Conservation (phyloP, 2,888 invertebrate species). For the Ormyrus thymus region DNA sequence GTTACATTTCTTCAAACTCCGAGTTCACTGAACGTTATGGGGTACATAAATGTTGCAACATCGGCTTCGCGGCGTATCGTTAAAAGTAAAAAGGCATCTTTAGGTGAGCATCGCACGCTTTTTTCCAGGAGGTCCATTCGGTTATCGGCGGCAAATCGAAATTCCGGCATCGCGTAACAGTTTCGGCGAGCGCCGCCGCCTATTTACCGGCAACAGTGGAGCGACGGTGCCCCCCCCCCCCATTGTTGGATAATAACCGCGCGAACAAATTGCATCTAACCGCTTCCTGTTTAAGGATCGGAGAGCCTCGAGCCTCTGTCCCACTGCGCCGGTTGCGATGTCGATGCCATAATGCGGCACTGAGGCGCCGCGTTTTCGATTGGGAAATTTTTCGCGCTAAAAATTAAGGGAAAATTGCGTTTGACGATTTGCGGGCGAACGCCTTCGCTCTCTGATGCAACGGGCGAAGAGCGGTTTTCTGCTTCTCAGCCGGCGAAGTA, state of each 20-base stretch:
- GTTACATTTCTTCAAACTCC: too few relatives aligned
- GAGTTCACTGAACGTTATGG: too few relatives aligned
- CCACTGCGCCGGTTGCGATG: slow-evolving; percentile 26
- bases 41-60: too few relatives aligned
- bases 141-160: slow-evolving; percentile 34
- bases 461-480: too few relatives aligned
- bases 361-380: slow-evolving; percentile 22
- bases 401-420: background rate
- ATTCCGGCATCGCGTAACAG: slow-evolving; percentile 49
- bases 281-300: slow-evolving; percentile 44
- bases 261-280: slow-evolving; percentile 47
- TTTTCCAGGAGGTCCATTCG: slow-evolving; percentile 8
- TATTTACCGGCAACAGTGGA: slow-evolving; percentile 30
- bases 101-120: background rate
- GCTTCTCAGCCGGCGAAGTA: too few relatives aligned
- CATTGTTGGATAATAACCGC: slow-evolving; percentile 31
- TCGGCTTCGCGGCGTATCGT: too few relatives aligned
- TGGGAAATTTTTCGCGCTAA: slow-evolving; percentile 30
- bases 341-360: background rate
- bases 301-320: slow-evolving; percentile 21
- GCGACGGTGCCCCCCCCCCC: background rate
- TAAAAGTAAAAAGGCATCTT: too few relatives aligned
- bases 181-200: slow-evolving; percentile 10
- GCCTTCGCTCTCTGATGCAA: too few relatives aligned
- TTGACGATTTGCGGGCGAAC: background rate